Conservation (phyloP, 2,888 invertebrate species). For the Pelosia muscerda region DNA sequence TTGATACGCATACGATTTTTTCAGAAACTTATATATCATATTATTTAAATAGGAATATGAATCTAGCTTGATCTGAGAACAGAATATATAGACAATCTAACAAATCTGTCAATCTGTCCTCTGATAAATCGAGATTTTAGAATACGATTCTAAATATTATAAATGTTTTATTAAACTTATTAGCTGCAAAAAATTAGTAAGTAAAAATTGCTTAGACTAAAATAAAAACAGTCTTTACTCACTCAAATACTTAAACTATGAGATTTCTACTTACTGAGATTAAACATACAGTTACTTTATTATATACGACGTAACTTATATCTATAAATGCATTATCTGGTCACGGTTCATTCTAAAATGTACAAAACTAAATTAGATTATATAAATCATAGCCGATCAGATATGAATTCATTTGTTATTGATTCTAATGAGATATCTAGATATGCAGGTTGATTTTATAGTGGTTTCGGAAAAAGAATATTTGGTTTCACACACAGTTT, state of each 20-base stretch:
- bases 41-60: too few species aligned
- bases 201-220: constrained; percentile 11
- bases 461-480: too few species aligned
- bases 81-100: too few species aligned
- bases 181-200: constrained; percentile 8
- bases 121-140: too few species aligned
- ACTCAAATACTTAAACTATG: constrained; percentile 33
- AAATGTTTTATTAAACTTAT: background rate
- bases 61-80: too few species aligned
- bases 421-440: background rate
- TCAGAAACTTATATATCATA: background rate
- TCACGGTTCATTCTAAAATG: constrained; percentile 69
- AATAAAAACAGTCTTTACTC: constrained; percentile 48
- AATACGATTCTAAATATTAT: too few species aligned
- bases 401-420: background rate
- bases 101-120: too few species aligned
- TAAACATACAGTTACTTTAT: constrained; percentile 20
- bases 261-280: constrained; percentile 41
- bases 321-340: constrained; percentile 83
- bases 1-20: background rate
- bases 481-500: too few species aligned
- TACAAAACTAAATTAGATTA: constrained; percentile 59
- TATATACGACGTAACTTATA: constrained; percentile 37
- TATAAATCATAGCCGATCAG: background rate
- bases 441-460: too few species aligned